Conservation (phyloP, 2,888 invertebrate species). For the Cataglyphis rosenhaueri region DNA sequence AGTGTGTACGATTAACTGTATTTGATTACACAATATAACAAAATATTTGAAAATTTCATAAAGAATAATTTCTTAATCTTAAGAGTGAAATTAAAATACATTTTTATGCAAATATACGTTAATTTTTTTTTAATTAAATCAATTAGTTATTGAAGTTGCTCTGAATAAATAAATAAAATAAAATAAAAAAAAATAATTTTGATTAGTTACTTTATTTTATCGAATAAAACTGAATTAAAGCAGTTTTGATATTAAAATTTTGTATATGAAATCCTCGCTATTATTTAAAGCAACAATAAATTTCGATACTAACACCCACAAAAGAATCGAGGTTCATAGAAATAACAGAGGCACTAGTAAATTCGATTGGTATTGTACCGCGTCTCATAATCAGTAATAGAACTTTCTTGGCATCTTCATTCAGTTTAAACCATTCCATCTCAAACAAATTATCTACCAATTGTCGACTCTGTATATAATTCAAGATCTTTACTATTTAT, state of each 20-base stretch:
- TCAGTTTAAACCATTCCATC: constrained; percentile 65
- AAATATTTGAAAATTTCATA: not conserved
- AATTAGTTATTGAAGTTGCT: not conserved
- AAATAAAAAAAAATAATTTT: not conserved
- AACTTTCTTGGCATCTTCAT: constrained; percentile 40
- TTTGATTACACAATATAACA: not conserved
- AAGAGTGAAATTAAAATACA: too few species aligned
- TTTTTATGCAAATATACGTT: too few species aligned
- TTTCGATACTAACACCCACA: constrained; percentile 62
- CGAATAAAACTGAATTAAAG: not conserved
- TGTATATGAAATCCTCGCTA: not conserved
- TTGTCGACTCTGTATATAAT: constrained; percentile 62
- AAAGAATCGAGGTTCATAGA: constrained; percentile 68
- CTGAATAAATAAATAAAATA: not conserved
- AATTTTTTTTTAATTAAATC: not conserved
- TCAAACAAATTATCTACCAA: constrained; percentile 61
- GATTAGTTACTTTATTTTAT: not conserved
- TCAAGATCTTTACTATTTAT: too few species aligned
- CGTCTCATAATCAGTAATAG: constrained; percentile 64
- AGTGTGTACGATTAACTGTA: not conserved
- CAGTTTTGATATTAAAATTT: not conserved
- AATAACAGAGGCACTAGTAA: constrained; percentile 63
- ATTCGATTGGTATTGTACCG: constrained; percentile 60
- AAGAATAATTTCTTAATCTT: not conserved
- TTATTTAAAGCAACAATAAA: not conserved